Base-by-base conservation (phyloP, 2,888 invertebrate species). In the Eustalomyia histrio region DNA sequence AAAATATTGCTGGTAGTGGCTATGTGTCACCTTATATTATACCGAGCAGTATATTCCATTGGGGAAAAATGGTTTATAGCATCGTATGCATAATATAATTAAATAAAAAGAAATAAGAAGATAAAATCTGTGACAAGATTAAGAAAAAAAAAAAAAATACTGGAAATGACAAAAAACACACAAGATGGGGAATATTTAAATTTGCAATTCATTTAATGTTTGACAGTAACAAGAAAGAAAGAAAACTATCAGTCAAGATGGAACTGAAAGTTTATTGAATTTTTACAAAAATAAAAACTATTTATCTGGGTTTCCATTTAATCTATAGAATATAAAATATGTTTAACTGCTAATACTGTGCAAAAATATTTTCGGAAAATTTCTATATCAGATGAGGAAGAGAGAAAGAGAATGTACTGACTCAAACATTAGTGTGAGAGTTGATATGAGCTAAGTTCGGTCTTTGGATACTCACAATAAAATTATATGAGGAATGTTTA, bases 1-100 rank as follows among this genome's bases (percentile, higher is more conserved):
- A 21, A 43, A 35, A 68, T 35, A 50, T 24, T 16, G 21, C 16
- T n/a, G 16, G 68, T 18, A 18, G 60, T 16, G 35, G 33, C 14
- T 12, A 58, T 58, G 69, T 12, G 12, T 21, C n/a, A 67, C 29
- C 7, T 29, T 29, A 29, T 29, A 5, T 72, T 72, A 65, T 60
- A 67, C 71, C 43, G 72, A 72, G 72, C 64, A 80, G 72, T 60
- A 69, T 58, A 39, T 57, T 69, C 43, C 24, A 63, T 47, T 50
- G 33, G 21, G 21, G 29, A 52, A 50, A 65, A 60, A 65, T 55
- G 75, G 67, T 71, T 75, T 63, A 74, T 74, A 78, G 78, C 67
- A 76, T 74, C 78, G 78, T 74, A 81, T 81, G 78, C 71, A 78
- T 61, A 65, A 75, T 63, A 75, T 81, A 81, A 81, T 81, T 81